Evolutionary conservation across 1,140 invertebrate genomes (phyloP), one percentile per base, ranked within the genome.

Genomic region (Tetramorium alpestre): DNA sequence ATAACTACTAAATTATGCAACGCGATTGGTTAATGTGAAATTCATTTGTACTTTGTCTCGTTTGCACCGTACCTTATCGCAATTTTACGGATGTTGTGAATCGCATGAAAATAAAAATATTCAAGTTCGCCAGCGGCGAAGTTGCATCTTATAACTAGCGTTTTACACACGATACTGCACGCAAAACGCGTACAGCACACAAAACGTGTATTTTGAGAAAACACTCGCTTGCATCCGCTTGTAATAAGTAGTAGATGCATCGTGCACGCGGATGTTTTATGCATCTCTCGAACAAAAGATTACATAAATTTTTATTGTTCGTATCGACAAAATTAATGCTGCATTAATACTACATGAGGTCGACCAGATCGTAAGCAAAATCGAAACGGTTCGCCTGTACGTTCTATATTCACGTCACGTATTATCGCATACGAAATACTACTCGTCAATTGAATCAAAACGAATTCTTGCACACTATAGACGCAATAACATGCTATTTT

Each of bases 321-420:
- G 47, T 76, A 87, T 87, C 78, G 77, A 49, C 54, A 22, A 73
- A 87, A 87, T 87, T 89, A 87, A 87, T 84, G 78, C 78, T 16
- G 38, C 78, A 89, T 89, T 87, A 89, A 89, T 89, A 89, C 54
- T 87, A 81, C 88, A 87, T 89, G 86, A 87, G 78, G 47, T 56
- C 51, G 33, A 16, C 44, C 44, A 44, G 58, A 73, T 77, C 51
- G 82, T 77, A 54, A 70, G 51, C 64, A 85, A 88, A 78, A 44
- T 77, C 81, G 54, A 85, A 82, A 70, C 51, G 47, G 51, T 69
- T 87, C 28, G 76, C 5, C 16, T 4, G 25, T 28, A n/a, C 44
- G 47, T 58, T 82, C 67, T 62, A 51, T 84, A 88, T 87, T 77
- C 78, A 25, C n/a, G 54, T 89, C 86, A 87, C 64, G 64, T 84